Conservation (phyloP, 2,888 invertebrate species). For the Apamea crenata region DNA sequence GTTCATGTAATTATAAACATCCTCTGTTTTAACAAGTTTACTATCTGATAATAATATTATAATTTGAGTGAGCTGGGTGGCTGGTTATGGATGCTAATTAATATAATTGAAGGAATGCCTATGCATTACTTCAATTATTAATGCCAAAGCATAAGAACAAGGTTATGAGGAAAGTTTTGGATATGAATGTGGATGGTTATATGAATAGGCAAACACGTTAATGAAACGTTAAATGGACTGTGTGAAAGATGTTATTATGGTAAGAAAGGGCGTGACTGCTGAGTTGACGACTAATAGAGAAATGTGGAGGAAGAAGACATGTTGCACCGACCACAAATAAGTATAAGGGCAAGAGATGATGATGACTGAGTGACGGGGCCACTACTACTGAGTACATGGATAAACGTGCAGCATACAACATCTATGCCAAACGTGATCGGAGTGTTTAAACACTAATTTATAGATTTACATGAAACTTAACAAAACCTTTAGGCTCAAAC, state of each 20-base stretch:
- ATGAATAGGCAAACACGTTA: background rate
- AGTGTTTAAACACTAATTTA: slow-evolving; percentile 27
- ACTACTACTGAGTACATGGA: background rate
- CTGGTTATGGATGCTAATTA: background rate
- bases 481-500: slow-evolving; percentile 26
- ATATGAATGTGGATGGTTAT: background rate
- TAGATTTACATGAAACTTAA: slow-evolving; percentile 29
- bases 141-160: background rate
- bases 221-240: no score
- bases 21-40: background rate
- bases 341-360: background rate
- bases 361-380: background rate
- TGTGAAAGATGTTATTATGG: background rate
- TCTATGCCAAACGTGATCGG: slow-evolving; percentile 27
- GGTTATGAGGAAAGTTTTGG: background rate
- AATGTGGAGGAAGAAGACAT: background rate
- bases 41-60: background rate
- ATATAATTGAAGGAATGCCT: background rate
- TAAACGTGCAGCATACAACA: slow-evolving; percentile 4
- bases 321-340: background rate
- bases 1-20: background rate
- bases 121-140: no score
- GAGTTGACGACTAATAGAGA: background rate
- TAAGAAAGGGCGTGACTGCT: background rate
- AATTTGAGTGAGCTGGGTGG: background rate